Evolutionary conservation across 1,140 invertebrate genomes (phyloP), one percentile per base, ranked within the genome.

Genomic region (Camponotus pennsylvanicus): DNA sequence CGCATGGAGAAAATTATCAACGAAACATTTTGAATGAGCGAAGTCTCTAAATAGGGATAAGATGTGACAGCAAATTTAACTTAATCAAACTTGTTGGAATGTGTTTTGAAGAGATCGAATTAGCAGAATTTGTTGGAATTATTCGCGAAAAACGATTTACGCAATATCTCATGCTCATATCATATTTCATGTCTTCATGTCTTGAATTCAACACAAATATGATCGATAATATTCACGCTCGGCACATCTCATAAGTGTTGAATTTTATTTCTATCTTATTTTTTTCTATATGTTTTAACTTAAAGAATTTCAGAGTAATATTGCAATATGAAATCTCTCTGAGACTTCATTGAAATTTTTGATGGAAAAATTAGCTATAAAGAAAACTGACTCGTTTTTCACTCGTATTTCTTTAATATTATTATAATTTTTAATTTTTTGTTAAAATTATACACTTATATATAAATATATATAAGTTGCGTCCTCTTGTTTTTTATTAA

Each of bases 101-200:
- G 67, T 52, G 4, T 45, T 42, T 49, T 27, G 42, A 37, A 42
- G 73, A 75, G 42, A 75, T 83, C 27, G 57, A 59, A 83, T 61
- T 83, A 49, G 55, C 27, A 45, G 13, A 83, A 83, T 73, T 83
- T 61, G 27, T 32, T 37, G n/a, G 32, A 83, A 61, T 83, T 73
- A 61, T 61, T 70, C 64, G 15, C 66, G 15, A 37, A 75, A 7
- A 21, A 27, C 40, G 13, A 32, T 61, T 73, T 37, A 21, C 52
- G 45, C 78, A 40, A 82, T 37, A 37, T 55, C n/a, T 9, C n/a
- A 59, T n/a, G 59, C 37, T 21, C 21, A 21, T 21, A 52, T n/a
- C 21, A 71, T 71, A 82, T 32, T 45, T 37, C 37, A 67, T 27
- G 21, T 61, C 18, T 32, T 18, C 69, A 37, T 49, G 27, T 42